Evolutionary conservation across 1,140 invertebrate species (phyloP), one percentile per base, ranked within the genome.

Genomic region (Marisa cornuarietis): DNA sequence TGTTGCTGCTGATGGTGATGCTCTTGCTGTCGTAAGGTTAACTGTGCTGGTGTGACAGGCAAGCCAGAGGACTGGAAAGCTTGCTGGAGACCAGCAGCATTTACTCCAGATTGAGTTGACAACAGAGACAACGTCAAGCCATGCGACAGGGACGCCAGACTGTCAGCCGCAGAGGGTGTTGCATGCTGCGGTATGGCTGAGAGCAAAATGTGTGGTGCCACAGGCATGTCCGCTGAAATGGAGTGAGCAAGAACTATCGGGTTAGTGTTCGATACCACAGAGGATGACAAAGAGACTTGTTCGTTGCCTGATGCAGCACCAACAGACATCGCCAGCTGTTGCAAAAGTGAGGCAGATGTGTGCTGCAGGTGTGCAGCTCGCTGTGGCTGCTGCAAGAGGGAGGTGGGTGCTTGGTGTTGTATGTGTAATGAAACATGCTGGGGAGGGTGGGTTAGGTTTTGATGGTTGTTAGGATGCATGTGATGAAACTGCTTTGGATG

Each of bases 1-100:
- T 83, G 81, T 26, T 8, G 74, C 31, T 58, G 63, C 22, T 26
- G 74, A 24, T 81, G 82, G 24, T 78, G 79, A 4, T 79, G 75
- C 68, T 75, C 54, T n/a, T 69, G 78, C 22, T 79, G 71, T 18
- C n/a, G 71, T 52, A 52, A 52, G 22, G 65, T 49, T 73, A 73
- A 14, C 24, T 51, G 51, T 73, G 71, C 71, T 73, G 71, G 14
- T 52, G 71, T 52, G 8, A n/a, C 54, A 11, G 54, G 54, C 54
- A 58, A 58, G 11, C 11, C 54, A 58, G 54, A 58, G 16, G 54
- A 58, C 49, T 54, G 49, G 0, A 52, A 52, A 73, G 5, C 71
- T 22, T 24, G 22, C 4, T 73, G 71, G 51, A 52, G 22, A 20
- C 71, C 22, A 51, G 49, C 42, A 54, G 54, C 11, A 18, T 58